Conservation (phyloP, 2,113 vertebrate genomes). For the Triplophysa rosa region DNA sequence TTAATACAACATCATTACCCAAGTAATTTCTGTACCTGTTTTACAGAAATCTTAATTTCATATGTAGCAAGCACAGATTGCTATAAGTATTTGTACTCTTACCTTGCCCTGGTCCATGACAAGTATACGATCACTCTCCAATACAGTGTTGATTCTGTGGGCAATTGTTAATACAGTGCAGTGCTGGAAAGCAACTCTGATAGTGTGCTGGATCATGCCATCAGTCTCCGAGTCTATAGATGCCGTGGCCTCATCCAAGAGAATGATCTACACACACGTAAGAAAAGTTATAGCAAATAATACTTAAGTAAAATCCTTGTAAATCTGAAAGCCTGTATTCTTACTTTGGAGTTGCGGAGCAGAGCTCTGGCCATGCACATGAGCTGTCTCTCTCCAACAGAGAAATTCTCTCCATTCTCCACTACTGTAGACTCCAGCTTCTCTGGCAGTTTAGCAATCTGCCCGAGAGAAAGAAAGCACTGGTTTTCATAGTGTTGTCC, state of each 20-base stretch:
- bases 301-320: not conserved
- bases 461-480: constrained; percentile 20
- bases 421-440: constrained; percentile 70
- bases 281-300: not conserved
- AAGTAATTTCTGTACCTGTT: no score
- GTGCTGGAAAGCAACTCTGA: constrained; percentile 76
- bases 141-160: constrained; percentile 81
- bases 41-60: not conserved
- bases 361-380: constrained; percentile 81
- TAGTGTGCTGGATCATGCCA: constrained; percentile 77
- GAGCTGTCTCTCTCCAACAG: constrained; percentile 79
- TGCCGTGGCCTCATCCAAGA: constrained; percentile 85
- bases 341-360: constrained; percentile 81
- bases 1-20: no score
- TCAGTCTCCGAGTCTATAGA: constrained; percentile 85
- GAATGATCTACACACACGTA: constrained; percentile 73
- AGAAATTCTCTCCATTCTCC: constrained; percentile 84
- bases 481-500: no score
- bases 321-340: not conserved
- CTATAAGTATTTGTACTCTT: constrained; percentile 5
- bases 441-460: constrained; percentile 75
- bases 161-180: constrained; percentile 83
- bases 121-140: constrained; percentile 76
- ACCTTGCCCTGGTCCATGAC: constrained; percentile 84
- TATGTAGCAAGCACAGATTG: not conserved